phyloP scores from a whole-genome alignment of 2,888 invertebrate genomes.

The Chymomyza caudatula region DNA sequence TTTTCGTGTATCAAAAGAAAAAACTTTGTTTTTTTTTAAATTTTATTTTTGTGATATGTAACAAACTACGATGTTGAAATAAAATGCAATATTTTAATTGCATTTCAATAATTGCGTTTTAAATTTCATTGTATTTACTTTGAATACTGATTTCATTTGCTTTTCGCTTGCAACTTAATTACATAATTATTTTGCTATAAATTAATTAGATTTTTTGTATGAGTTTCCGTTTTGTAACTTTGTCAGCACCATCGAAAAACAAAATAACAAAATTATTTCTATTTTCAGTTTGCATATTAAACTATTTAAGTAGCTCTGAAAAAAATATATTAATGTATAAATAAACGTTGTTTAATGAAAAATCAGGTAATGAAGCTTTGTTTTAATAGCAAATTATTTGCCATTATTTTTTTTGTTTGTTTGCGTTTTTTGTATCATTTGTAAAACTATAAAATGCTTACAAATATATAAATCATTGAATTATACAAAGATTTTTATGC shows the following conservation, averaged over 20 bases:
- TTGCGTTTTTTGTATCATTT: conserved; percentile 21
- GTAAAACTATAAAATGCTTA: conserved; percentile 10
- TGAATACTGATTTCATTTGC: conserved; percentile 44
- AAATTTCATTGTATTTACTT: conserved; percentile 18
- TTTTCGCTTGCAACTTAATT: conserved; percentile 39
- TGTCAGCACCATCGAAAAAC: conserved; percentile 11
- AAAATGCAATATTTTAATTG: neutral
- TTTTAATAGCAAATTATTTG: conserved; percentile 41
- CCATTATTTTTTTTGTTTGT: conserved; percentile 29
- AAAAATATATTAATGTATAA: neutral
- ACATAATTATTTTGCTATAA: neutral
- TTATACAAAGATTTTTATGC: neutral
- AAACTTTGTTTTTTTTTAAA: conserved; percentile 17
- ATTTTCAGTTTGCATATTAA: conserved; percentile 6
- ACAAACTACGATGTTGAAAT: conserved; percentile 55
- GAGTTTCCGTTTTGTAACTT: neutral
- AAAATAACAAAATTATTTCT: neutral
- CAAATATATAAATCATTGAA: neutral
- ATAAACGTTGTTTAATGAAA: conserved; percentile 15
- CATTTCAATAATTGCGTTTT: conserved; percentile 19
- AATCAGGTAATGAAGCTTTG: conserved; percentile 72
- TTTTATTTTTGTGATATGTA: conserved; percentile 56
- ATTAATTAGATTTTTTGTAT: neutral
- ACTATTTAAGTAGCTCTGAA: conserved; percentile 58
- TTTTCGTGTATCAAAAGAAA: conserved; percentile 24